Base-by-base conservation (phyloP, 2,797 vertebrate species). In the Chelmon rostratus region DNA sequence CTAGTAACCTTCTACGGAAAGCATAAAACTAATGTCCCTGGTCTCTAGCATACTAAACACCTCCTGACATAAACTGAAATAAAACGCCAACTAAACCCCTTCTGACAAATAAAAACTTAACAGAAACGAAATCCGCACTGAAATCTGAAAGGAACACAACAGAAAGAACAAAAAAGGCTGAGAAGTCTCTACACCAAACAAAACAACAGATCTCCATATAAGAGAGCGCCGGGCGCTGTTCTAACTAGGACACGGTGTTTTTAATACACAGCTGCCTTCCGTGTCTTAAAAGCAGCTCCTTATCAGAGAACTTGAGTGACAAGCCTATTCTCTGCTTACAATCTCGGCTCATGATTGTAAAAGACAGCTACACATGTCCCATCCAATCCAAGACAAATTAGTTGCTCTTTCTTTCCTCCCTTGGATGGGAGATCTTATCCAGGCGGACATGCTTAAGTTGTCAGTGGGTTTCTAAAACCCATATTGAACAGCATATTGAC, bases 401-500 rank as follows among this genome's bases (percentile, higher is more conserved):
- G 89, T 84, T 85, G 79, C 88, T 90, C 86, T 89, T 87, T 92
- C 85, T 84, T 85, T 66, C 70, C 79, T 77, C 78, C 86, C 80
- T 78, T 47, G 72, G 80, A 86, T 75, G 79, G 81, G 81, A 94
- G 93, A 93, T 93, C 89, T 91, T 93, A 94, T 94, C 93, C 92
- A 92, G 91, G 86, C 93, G 66, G 90, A 91, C 93, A 90, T 92
- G 87, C 87, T 92, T 87, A 92, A 92, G 91, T 92, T 93, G 93
- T 94, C 93, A 94, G 90, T 87, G 85, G 87, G 87, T 86, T 92
- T 93, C 85, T 91, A 91, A 90, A 91, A 84, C 89, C 87, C 91
- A 89, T 93, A 94, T 92, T 93, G 93, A 94, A 91, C 92, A 75
- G 80, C 92, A 90, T 93, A 94, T 95, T 94, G 93, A 93, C 93